Percentiles rank a stretch among this genome's conserved stretches.
These are phyloP conservation scores for Austrolebias charrua DNA, from an alignment of 2,797 vertebrate species.

Conservation along the genomic window DNA sequence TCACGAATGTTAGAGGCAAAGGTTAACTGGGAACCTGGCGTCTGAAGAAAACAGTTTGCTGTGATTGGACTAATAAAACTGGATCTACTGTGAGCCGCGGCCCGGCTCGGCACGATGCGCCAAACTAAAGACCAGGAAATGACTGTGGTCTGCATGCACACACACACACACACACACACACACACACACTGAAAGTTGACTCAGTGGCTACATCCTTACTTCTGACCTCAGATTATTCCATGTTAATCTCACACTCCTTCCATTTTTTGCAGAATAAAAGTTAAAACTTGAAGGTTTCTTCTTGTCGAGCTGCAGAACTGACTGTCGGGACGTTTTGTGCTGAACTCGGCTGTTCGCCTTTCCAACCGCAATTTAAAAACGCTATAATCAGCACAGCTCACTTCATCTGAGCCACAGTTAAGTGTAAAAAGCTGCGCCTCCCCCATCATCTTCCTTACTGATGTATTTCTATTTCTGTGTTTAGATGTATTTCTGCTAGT, in stretches of 20 bases:
- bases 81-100: conserved; percentile 47
- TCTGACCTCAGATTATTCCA: conserved; percentile 15
- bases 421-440: conserved; percentile 49
- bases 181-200: conserved; percentile 34
- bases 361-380: conserved; percentile 4
- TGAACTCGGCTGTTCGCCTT: conserved; percentile 20
- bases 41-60: conserved; percentile 38
- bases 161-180: conserved; percentile 28
- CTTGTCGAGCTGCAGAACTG: conserved; percentile 5
- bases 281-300: conserved; percentile 19
- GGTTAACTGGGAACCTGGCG: conserved; percentile 2
- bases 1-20: conserved; percentile 22
- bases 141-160: conserved; percentile 71
- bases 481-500: too few relatives aligned
- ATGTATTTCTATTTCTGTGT: not conserved
- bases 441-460: conserved; percentile 28
- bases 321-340: conserved; percentile 17
- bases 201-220: conserved; percentile 39
- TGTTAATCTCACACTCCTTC: conserved; percentile 16
- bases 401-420: conserved; percentile 34
- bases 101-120: conserved; percentile 33
- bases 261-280: conserved; percentile 24
- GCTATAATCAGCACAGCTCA: conserved; percentile 37
- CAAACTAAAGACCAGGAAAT: conserved; percentile 77
- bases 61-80: conserved; percentile 38